A percentile compares a stretch with the other conserved stretches of the same genome.
Evolutionary conservation across 2,113 vertebrate genomes (phyloP).

Genomic region (Psettodes erumei): DNA sequence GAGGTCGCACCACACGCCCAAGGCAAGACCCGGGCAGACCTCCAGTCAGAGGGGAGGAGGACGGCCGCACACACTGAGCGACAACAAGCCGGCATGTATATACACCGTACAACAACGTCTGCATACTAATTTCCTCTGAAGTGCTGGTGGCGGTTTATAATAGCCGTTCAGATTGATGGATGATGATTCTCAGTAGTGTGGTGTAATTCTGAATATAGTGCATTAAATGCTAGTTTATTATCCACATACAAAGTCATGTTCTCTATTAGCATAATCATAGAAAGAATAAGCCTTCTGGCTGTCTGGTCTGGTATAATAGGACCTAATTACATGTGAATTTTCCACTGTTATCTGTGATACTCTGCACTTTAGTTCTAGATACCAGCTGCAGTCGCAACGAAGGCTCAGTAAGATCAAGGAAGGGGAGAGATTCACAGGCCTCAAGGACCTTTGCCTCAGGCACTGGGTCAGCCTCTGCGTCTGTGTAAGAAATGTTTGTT

Average conservation of each 20-base stretch:
- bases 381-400: neutral
- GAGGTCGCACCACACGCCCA: conserved; percentile 57
- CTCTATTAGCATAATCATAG: conserved; percentile 1
- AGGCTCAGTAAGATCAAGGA: conserved; percentile 26
- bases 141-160: neutral
- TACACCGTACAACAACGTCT: conserved; percentile 10
- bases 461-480: conserved; percentile 13
- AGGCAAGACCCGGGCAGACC: conserved; percentile 34
- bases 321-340: conserved; percentile 17
- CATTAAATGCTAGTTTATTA: conserved; percentile 7
- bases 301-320: conserved; percentile 18
- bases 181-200: conserved; percentile 4
- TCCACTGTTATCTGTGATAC: neutral
- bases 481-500: conserved; percentile 28
- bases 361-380: neutral
- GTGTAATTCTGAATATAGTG: conserved; percentile 7
- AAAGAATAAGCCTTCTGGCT: conserved; percentile 18
- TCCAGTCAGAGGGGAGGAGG: conserved; percentile 9
- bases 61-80: conserved; percentile 10
- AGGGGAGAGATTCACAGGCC: conserved; percentile 27
- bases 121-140: conserved; percentile 18
- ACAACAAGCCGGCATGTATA: neutral
- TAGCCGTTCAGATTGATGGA: neutral
- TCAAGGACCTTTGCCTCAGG: conserved; percentile 22
- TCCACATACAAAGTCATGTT: conserved; percentile 9